Evolutionary conservation across 2,113 vertebrate genomes (phyloP), one percentile per base, ranked within the genome.

Genomic region (Gallinago paraguaiae): DNA sequence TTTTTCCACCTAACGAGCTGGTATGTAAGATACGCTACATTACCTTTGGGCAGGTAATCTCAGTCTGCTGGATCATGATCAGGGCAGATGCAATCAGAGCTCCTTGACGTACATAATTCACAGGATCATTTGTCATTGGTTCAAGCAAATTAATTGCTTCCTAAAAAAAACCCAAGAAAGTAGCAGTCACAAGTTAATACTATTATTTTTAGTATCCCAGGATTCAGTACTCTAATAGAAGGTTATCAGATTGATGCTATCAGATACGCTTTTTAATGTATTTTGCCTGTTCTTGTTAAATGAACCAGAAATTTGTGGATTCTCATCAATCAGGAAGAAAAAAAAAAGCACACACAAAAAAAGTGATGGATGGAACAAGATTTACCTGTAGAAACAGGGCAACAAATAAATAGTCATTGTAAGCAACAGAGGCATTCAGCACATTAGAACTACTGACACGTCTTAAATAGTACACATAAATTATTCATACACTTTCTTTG

Each of bases 61-160:
- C 99, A 6, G 98, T 99, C 98, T 99, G 99, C 84, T 99, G 99
- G 97, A 99, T 99, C 99, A 99, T 99, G 97, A 99, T 99, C 92
- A 99, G 98, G 61, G 99, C 99, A 9, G 99, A 99, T 23, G 99
- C 98, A 88, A 99, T 99, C 78, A 99, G 98, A 37, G 99, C 99
- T 22, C 99, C 99, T 92, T 99, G 99, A 94, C 99, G 98, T 79
- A 99, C 99, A 2, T 99, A 99, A 97, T 99, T 99, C 84, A 99
- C 99, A 2, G 99, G 99, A 96, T 99, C 99, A 10, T 99, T 99
- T 94, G 99, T 99, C 99, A 99, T 99, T 37, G 99, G 99, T 95
- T 99, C 99, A 85, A 99, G 96, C 93, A 99, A 98, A 98, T 99
- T 99, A 97, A 99, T 99, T 60, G 99, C 99, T 98, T 99, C 99